These are phyloP conservation scores for Psilanteris sp. DNA, from an alignment of 1,140 invertebrate species.

Conservation along the genomic window DNA sequence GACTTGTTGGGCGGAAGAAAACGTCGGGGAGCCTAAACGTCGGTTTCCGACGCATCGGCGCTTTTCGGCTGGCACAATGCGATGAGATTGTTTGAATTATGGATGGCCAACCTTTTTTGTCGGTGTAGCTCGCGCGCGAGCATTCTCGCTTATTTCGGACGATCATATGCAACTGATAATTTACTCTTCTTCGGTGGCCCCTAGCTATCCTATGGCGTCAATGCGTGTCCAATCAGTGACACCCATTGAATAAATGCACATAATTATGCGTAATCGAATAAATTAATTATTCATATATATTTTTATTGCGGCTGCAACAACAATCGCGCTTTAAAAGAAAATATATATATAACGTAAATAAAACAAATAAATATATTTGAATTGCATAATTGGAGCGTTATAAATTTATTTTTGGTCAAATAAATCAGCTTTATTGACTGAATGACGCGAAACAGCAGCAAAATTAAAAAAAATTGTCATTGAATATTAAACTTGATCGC, in stretches of 20 bases:
- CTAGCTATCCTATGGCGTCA: slow-evolving; percentile 23
- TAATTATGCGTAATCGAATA: slow-evolving; percentile 11
- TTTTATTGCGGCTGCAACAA: too few relatives aligned
- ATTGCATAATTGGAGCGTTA: too few relatives aligned
- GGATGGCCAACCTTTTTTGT: slow-evolving; percentile 56
- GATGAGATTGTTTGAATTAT: slow-evolving; percentile 63
- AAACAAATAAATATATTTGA: too few relatives aligned
- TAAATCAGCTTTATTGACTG: too few relatives aligned
- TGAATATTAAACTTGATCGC: too few relatives aligned
- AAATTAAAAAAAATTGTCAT: too few relatives aligned
- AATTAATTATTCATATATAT: slow-evolving; percentile 15
- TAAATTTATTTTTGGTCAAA: too few relatives aligned
- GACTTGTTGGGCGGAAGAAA: slow-evolving; percentile 27
- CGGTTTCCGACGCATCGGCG: slow-evolving; percentile 28
- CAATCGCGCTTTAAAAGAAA: too few relatives aligned
- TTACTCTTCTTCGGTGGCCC: slow-evolving; percentile 36
- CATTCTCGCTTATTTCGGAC: slow-evolving; percentile 42
- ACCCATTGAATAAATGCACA: slow-evolving; percentile 13
- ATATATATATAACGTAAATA: not conserved
- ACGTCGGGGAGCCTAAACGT: slow-evolving; percentile 38
- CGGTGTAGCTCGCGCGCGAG: slow-evolving; percentile 32
- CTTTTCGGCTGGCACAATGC: slow-evolving; percentile 39
- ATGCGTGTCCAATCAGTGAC: slow-evolving; percentile 19
- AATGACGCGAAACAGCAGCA: too few relatives aligned
- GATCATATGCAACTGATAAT: slow-evolving; percentile 58